Base-by-base conservation (phyloP, 2,888 invertebrate genomes). In the Dicranocentrus wangi region DNA sequence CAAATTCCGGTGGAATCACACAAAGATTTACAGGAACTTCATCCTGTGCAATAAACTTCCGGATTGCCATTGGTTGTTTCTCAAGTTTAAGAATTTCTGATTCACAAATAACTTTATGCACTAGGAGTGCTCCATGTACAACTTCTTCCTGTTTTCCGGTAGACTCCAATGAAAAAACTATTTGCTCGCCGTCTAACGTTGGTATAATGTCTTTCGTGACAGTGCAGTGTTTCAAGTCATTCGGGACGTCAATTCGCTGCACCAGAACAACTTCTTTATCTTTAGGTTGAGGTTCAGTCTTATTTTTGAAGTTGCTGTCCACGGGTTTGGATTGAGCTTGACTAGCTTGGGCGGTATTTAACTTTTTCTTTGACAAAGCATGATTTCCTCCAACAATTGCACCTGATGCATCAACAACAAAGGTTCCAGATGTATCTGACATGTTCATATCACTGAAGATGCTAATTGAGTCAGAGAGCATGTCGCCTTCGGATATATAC, bases 11-110 rank as follows among this genome's bases (percentile, higher is more conserved):
- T 0, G 94, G 94, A 85, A 95, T 88, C 78, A 94, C 89, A 82
- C 92, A 92, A 32, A 94, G 89, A 87, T 94, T 93, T 1, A 93
- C 89, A 0, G 94, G 94, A 85, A 92, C 92, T 87, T 94, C 93
- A 53, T 91, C 90, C 66, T 89, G 90, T 0, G 63, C 27, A 8
- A 91, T 90, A 82, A 94, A 89, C 87, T 93, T 93, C 87, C 91
- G 91, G 66, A 91, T 89, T 5, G 91, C 89, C 5, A 92, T 89
- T 0, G 94, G 93, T 80, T 91, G 91, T 80, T 93, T 92, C 1
- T 89, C 88, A 28, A 93, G 84, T 84, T 89, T 90, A 1, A 91
- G 90, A 84, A 90, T 90, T 82, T 90, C 90, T 13, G 88, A 89
- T 1, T 89, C 88, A 85, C 90, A 90, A 86, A 91, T 90, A 69